Evolutionary conservation across 1,140 invertebrate species (phyloP).

Genomic region (Panagrolaimus sp.): DNA sequence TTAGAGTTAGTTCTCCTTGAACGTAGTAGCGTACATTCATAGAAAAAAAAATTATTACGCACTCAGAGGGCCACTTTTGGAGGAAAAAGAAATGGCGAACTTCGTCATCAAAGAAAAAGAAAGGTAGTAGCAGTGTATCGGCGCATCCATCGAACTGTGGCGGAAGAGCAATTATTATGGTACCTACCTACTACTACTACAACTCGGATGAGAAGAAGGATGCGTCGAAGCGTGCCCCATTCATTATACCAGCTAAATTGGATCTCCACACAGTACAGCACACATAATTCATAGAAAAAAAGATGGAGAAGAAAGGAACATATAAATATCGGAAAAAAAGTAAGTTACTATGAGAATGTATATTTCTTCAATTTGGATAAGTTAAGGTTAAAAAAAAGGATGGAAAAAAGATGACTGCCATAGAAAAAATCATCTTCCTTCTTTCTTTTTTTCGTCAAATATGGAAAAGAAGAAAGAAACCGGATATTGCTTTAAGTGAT

Average conservation of each 20-base stretch:
- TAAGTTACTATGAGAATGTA: too few relatives aligned
- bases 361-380: too few relatives aligned
- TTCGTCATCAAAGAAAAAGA: conserved; percentile 3
- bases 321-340: too few relatives aligned
- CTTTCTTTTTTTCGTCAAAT: too few relatives aligned
- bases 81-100: not conserved
- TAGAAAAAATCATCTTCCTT: too few relatives aligned
- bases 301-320: too few relatives aligned
- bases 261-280: not conserved
- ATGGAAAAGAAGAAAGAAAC: too few relatives aligned
- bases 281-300: too few relatives aligned
- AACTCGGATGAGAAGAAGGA: conserved; percentile 11
- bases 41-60: not conserved
- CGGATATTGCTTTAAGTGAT: too few relatives aligned
- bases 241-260: conserved; percentile 14
- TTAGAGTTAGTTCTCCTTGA: conserved; percentile 11
- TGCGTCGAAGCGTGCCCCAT: conserved; percentile 17
- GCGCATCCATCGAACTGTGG: not conserved
- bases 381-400: too few relatives aligned
- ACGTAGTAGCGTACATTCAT: not conserved
- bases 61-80: not conserved
- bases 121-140: too few relatives aligned
- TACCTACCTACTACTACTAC: not conserved
- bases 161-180: conserved; percentile 18
- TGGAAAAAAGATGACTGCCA: too few relatives aligned